Evolutionary conservation across 2,113 vertebrate species (phyloP).

Genomic region (Haemorhous mexicanus): DNA sequence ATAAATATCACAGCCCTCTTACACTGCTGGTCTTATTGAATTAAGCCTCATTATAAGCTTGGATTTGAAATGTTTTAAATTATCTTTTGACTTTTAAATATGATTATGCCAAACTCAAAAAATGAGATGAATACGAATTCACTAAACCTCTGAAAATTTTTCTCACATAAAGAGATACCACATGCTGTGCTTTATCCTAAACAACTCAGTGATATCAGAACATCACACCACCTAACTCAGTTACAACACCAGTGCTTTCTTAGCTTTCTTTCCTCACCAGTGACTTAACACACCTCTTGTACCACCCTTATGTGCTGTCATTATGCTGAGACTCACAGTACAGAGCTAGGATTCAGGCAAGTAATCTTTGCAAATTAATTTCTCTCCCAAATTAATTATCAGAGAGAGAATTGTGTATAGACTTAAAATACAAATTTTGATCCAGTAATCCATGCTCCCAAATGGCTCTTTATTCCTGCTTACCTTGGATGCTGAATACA

Average conservation of each 20-base stretch:
- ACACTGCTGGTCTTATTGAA: background rate
- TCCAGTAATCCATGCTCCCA: background rate
- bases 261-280: background rate
- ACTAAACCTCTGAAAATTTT: background rate
- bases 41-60: background rate
- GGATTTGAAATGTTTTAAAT: background rate
- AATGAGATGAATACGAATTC: background rate
- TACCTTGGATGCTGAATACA: constrained; percentile 87
- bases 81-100: background rate
- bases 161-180: background rate
- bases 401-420: background rate
- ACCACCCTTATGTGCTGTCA: background rate
- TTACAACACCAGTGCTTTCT: background rate
- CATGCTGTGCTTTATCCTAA: background rate
- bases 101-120: background rate
- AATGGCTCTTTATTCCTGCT: background rate
- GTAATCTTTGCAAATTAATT: background rate
- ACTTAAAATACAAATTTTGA: background rate
- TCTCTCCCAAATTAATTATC: background rate
- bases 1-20: background rate
- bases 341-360: background rate
- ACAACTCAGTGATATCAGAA: background rate
- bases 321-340: background rate
- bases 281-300: background rate
- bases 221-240: background rate